Conservation (phyloP, 2,888 invertebrate genomes). For the Oscheius sp. region DNA sequence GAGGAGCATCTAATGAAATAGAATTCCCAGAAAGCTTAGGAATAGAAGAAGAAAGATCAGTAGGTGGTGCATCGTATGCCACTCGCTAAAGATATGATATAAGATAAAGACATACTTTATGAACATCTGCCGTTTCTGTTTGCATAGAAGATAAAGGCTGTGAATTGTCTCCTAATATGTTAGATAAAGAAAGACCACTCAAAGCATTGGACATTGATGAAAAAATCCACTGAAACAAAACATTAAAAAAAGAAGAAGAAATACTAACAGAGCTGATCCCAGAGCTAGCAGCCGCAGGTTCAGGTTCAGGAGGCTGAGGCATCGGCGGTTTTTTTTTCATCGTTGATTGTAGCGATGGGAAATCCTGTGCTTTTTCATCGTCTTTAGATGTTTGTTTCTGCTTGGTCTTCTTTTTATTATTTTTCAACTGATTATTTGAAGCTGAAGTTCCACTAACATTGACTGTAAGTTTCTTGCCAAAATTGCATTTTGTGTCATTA, state of each 20-base stretch:
- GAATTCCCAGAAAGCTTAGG: background rate
- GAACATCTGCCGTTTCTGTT: background rate
- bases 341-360: background rate
- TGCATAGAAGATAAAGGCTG: conserved; percentile 10
- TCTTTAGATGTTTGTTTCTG: no score
- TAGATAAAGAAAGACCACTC: conserved; percentile 14
- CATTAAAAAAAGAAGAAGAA: background rate
- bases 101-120: background rate
- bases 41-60: background rate
- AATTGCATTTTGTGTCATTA: no score
- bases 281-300: background rate
- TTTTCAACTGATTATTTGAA: background rate
- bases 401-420: conserved; percentile 13
- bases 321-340: background rate
- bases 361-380: no score
- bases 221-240: conserved; percentile 24
- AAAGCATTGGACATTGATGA: conserved; percentile 7
- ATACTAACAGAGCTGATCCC: background rate
- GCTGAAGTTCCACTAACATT: no score
- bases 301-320: background rate
- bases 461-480: no score
- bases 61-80: background rate
- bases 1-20: conserved; percentile 17
- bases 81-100: background rate
- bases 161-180: conserved; percentile 23